Conservation (phyloP, 2,797 vertebrate species). For the Cirrhinus mrigala region DNA sequence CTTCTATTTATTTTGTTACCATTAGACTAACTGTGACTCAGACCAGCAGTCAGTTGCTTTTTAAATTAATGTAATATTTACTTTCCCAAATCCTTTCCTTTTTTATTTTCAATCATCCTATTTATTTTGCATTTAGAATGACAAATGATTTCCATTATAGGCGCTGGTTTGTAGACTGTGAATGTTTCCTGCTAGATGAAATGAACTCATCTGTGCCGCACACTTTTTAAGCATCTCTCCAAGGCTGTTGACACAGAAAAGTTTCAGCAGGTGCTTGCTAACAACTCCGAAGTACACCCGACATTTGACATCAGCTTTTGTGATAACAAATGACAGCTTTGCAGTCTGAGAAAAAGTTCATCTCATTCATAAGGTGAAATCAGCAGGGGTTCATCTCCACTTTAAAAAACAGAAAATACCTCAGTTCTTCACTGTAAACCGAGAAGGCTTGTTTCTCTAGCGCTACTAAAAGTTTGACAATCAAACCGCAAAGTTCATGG, state of each 20-base stretch:
- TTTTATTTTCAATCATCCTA: slow-evolving; percentile 27
- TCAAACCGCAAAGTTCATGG: background rate
- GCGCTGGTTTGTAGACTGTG: background rate
- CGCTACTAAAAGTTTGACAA: slow-evolving; percentile 1
- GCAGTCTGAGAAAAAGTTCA: slow-evolving; percentile 35
- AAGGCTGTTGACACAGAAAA: slow-evolving; percentile 19
- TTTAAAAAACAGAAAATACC: slow-evolving; percentile 20
- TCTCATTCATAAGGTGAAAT: slow-evolving; percentile 10
- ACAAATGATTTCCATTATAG: slow-evolving; percentile 5
- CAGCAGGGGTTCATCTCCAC: slow-evolving; percentile 2
- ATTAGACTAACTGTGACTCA: background rate
- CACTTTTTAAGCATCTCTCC: slow-evolving; percentile 4
- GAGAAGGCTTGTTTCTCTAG: background rate
- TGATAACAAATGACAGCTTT: slow-evolving; percentile 26
- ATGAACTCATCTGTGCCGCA: slow-evolving; percentile 25
- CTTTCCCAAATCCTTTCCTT: background rate
- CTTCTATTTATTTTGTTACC: background rate
- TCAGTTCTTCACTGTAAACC: background rate
- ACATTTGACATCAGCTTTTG: slow-evolving; percentile 17
- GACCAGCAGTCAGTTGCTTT: slow-evolving; percentile 5
- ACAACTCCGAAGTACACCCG: slow-evolving; percentile 24
- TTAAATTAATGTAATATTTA: background rate
- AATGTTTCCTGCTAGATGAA: slow-evolving; percentile 3
- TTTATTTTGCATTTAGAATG: slow-evolving; percentile 14
- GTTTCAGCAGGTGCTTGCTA: background rate